phyloP scores from a whole-genome alignment of 2,113 vertebrate genomes.

The Pyrgilauda ruficollis region DNA sequence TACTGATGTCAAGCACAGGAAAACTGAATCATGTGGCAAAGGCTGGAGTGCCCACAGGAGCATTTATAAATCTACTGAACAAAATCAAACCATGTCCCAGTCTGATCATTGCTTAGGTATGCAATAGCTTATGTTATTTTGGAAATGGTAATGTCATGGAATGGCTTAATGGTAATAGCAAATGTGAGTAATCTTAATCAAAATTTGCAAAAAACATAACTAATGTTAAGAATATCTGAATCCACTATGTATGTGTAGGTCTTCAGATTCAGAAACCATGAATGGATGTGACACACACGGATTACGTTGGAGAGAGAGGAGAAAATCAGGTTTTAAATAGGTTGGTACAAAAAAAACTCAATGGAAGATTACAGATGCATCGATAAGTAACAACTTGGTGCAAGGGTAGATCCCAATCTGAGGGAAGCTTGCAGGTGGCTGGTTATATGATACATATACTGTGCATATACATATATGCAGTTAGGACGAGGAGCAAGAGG shows the following conservation, averaged over 20 bases:
- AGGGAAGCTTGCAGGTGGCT: constrained; percentile 32
- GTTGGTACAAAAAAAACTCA: constrained; percentile 3
- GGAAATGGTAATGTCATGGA: not conserved
- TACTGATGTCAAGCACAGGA: not conserved
- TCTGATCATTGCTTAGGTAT: not conserved
- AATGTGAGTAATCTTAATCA: not conserved
- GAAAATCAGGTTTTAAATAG: not conserved
- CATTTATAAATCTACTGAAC: not conserved
- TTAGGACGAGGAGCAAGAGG: constrained; percentile 56
- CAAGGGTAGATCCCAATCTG: not conserved
- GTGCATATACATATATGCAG: constrained; percentile 37
- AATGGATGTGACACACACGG: not conserved
- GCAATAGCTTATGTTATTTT: not conserved
- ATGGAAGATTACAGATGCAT: not conserved
- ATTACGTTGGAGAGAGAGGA: not conserved
- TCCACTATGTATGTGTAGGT: not conserved
- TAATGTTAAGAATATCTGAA: not conserved
- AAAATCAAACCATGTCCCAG: not conserved
- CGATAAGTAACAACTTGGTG: not conserved
- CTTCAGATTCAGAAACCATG: not conserved
- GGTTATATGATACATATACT: not conserved
- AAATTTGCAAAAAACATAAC: not conserved
- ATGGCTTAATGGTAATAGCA: not conserved
- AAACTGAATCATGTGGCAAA: not conserved
- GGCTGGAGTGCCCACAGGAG: not conserved